Evolutionary conservation across 2,888 invertebrate genomes (phyloP), one percentile per base, ranked within the genome.

Genomic region (Charanyca ferruginea): DNA sequence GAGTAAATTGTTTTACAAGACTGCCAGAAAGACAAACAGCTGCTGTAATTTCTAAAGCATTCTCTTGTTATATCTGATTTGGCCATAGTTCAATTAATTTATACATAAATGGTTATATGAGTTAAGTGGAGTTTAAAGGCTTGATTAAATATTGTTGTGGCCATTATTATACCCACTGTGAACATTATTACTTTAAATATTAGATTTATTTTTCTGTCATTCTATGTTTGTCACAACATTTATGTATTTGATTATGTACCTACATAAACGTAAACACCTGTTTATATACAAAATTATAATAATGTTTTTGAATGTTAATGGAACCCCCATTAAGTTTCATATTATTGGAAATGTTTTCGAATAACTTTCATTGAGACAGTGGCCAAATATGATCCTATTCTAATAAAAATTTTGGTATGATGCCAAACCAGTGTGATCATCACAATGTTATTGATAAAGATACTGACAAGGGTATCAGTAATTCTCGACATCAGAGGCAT

Each of bases 1-100:
- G 93, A 99, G 99, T 77, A 99, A 99, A 96, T 98, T 99, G 80
- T 99, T 99, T 94, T 99, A 99, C 92, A 99, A 99, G 96, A 99
- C 99, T 74, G 99, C 99, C 51, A 97, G 98, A 85, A 99, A 99
- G 95, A 99, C 99, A 53, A 99, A 99, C 94, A 98, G 98, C 71
- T 99, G 99, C 93, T 99, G 99, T 96, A 98, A 97, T 87, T 98
- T 98, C 90, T 95, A 88, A 94, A 80, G 65, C 58, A 64, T 69
- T 73, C 42, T 59, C 48, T 67, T 78, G 45, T 58, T 66, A 45
- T 54, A 62, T 47, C 74, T 71, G 42, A 71, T 60, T 66, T 73
- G 79, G 77, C 79, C 77, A 77, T 84, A 79, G 65, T 73, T 81
- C 66, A 69, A 73, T 62, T 71, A 69, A 63, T 65, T 72, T 80